Evolutionary conservation across 1,140 invertebrate species (phyloP), one percentile per base, ranked within the genome.

Genomic region (Eufriesea mexicana): DNA sequence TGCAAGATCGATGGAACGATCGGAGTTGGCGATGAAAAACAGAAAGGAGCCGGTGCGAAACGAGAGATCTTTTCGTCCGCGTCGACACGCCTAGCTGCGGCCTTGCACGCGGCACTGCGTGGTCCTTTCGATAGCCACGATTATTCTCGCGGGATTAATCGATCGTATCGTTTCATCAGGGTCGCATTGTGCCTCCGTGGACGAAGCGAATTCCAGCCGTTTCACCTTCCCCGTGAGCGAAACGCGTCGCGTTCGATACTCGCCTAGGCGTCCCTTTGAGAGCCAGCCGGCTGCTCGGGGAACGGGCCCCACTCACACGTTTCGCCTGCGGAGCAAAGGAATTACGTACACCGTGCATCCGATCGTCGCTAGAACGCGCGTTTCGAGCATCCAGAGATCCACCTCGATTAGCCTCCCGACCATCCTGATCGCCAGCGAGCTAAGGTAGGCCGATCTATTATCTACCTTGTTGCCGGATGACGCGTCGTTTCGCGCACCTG

Each of bases 161-260:
- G 77, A 85, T 86, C 79, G 71, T 86, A 85, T 84, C 84, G 83
- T 86, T 86, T 81, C 68, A 86, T 86, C 85, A 74, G 71, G 57
- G 35, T 42, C 77, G 66, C 62, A 55, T 54, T 84, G 84, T 66
- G 64, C 73, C 59, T 42, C 23, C 51, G 47, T 18, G 74, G 84
- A 81, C 66, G 71, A 85, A 81, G 66, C 71, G 57, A 68, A 59
- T 71, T 67, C 18, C 62, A 67, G 14, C 68, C 75, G 67, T 70
- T 80, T 59, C 61, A 79, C 35, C 49, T 42, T 84, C 80, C 55
- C n/a, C 55, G 55, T 61, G 18, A 62, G 66, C 66, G 49, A 70
- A 70, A 57, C 42, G 28, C 42, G 57, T 55, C 73, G 59, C 12
- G 25, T 35, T 35, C 28, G 64, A 45, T 67, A 1, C 35, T 1